Base-by-base conservation (phyloP, 2,888 invertebrate genomes). In the Drosophila demipolita region DNA sequence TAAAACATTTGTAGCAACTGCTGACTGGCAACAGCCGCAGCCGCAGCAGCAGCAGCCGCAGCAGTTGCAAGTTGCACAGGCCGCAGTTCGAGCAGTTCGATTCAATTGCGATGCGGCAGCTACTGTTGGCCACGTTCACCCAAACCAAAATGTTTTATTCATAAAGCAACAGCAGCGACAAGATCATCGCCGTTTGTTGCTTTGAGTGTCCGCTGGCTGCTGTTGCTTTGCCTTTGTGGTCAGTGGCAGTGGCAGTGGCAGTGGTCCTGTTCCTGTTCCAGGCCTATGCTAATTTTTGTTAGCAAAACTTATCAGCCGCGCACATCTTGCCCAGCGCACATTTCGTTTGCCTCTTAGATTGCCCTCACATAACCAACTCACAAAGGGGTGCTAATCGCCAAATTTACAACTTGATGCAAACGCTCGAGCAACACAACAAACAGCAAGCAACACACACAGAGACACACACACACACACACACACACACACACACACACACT, bases 351-450 rank as follows among this genome's bases (percentile, higher is more conserved):
- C 86, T 70, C 81, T 83, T 87, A 85, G 85, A 84, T 78, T 68
- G 69, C 63, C 78, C 78, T 65, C 66, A 75, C 73, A 82, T 69
- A 64, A 67, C 61, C 73, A 81, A 82, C 81, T 69, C 83, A 76
- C 75, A 82, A 83, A 90, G 86, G 91, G 90, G 90, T 91, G 91
- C 90, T 91, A 91, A 91, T 91, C 90, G 91, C 86, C 88, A 89
- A 91, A 91, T 91, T 91, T 91, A 90, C 90, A 90, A 90, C 91
- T 83, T 82, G 90, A 90, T 91, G 89, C 89, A 65, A 78, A 74
- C 64, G 63, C 69, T 66, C 55, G 38, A 54, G 73, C 77, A 77
- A 63, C 59, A 66, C 40, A 55, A 60, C 59, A 59, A 36, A 65
- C 50, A 33, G 55, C 50, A 66, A 32, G 42, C 42, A 42, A 11